These are phyloP conservation scores for Adrianichthys oophorus DNA, from an alignment of 2,797 vertebrate species.

Conservation along the genomic window DNA sequence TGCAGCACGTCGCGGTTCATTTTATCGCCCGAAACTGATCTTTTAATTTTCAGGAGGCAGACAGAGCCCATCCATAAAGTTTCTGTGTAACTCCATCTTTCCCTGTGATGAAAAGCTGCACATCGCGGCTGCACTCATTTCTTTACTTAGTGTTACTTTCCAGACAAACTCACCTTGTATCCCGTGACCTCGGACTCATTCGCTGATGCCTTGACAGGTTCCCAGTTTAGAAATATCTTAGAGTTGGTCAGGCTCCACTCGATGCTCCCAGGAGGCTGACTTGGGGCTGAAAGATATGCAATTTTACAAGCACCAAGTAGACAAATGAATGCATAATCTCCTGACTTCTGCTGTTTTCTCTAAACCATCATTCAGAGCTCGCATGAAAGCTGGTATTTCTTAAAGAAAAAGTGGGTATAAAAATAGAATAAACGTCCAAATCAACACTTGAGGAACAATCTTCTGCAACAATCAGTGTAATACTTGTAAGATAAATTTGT, in stretches of 20 bases:
- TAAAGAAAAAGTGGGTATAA: no score
- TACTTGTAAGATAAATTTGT: no score
- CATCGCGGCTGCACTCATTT: slow-evolving; percentile 50
- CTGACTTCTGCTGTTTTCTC: slow-evolving; percentile 9
- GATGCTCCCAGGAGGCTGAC: slow-evolving; percentile 84
- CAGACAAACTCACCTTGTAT: slow-evolving; percentile 84
- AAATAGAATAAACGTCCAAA: no score
- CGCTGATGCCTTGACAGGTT: slow-evolving; percentile 87
- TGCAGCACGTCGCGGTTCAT: slow-evolving; percentile 31
- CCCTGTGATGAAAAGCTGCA: slow-evolving; percentile 52
- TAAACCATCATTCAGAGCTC: slow-evolving; percentile 10
- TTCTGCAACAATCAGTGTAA: no score
- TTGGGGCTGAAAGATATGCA: slow-evolving; percentile 79
- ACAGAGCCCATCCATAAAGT: slow-evolving; percentile 64
- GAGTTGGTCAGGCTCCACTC: slow-evolving; percentile 88
- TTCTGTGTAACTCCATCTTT: slow-evolving; percentile 60
- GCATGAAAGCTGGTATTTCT: no score
- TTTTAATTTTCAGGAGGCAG: slow-evolving; percentile 73
- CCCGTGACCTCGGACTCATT: slow-evolving; percentile 90
- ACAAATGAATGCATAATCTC: slow-evolving; percentile 32
- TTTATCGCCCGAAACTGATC: slow-evolving; percentile 67
- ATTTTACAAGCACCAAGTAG: slow-evolving; percentile 47
- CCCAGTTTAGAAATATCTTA: slow-evolving; percentile 89
- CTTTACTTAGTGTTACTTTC: slow-evolving; percentile 32
- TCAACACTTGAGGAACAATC: no score